Evolutionary conservation across 2,113 vertebrate genomes (phyloP).

Genomic region (Oryzias woworae): DNA sequence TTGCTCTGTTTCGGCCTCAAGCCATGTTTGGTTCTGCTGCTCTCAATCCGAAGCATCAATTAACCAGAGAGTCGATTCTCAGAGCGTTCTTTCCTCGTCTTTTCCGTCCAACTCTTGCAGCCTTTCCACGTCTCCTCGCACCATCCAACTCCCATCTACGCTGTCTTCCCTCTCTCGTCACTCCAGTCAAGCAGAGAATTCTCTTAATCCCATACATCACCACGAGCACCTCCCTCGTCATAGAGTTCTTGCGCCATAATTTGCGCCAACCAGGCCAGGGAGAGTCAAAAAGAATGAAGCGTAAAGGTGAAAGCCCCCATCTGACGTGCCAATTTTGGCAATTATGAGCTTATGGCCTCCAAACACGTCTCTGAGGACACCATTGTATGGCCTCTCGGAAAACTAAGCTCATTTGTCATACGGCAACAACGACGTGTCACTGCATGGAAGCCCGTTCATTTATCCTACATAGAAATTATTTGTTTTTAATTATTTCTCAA

Average conservation of each 20-base stretch:
- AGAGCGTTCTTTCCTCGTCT: slow-evolving; percentile 17
- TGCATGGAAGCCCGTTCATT: background rate
- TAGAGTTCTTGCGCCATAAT: slow-evolving; percentile 8
- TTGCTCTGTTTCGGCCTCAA: background rate
- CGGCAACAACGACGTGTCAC: slow-evolving; percentile 26
- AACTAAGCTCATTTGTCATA: slow-evolving; percentile 30
- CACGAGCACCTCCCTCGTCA: slow-evolving; percentile 30
- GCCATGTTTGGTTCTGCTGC: slow-evolving; percentile 4
- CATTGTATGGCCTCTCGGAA: slow-evolving; percentile 40
- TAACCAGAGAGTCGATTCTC: slow-evolving; percentile 28
- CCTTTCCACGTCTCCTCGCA: slow-evolving; percentile 7
- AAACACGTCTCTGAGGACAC: slow-evolving; percentile 71
- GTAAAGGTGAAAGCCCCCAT: slow-evolving; percentile 47
- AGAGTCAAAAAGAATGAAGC: slow-evolving; percentile 47
- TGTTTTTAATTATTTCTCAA: slow-evolving; percentile 1
- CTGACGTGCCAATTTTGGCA: slow-evolving; percentile 67
- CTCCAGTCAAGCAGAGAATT: slow-evolving; percentile 57
- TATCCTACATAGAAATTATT: no score
- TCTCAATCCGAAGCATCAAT: slow-evolving; percentile 3
- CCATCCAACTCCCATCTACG: slow-evolving; percentile 1
- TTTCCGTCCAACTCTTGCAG: slow-evolving; percentile 10
- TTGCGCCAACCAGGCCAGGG: slow-evolving; percentile 24
- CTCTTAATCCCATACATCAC: slow-evolving; percentile 56
- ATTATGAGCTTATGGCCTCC: slow-evolving; percentile 72
- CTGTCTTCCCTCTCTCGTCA: slow-evolving; percentile 21